These are phyloP conservation scores for Cerastoderma edule DNA, from an alignment of 2,888 invertebrate species.

Conservation along the genomic window DNA sequence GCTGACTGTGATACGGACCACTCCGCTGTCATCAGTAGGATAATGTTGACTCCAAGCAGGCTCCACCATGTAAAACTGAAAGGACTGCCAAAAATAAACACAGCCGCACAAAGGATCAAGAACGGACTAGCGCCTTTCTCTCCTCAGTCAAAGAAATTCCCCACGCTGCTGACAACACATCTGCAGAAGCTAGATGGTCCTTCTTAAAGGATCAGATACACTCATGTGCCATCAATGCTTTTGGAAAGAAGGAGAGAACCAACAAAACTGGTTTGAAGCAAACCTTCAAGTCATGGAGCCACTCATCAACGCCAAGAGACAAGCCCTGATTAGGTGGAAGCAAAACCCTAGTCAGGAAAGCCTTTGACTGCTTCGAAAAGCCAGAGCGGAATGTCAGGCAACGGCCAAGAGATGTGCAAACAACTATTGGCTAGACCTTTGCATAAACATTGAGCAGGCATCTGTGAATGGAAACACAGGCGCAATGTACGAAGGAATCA, in stretches of 20 bases:
- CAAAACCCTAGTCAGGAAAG: no score
- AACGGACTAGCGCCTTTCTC: neutral
- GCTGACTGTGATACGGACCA: conserved; percentile 18
- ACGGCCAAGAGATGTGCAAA: no score
- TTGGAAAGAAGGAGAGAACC: conserved; percentile 7
- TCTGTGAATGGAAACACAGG: no score
- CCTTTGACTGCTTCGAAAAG: no score
- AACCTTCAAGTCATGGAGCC: neutral
- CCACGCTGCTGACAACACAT: neutral
- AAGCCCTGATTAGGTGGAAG: no score
- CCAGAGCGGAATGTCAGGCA: no score
- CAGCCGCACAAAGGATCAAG: neutral
- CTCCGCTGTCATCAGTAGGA: conserved; percentile 4
- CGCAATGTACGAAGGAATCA: no score
- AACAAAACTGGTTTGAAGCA: conserved; percentile 13
- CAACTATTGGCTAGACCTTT: no score
- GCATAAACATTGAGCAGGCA: no score
- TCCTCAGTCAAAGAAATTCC: no score
- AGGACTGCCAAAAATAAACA: neutral
- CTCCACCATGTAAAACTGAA: neutral
- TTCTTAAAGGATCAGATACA: neutral
- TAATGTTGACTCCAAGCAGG: neutral
- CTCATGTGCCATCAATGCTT: conserved; percentile 4
- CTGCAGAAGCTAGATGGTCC: neutral
- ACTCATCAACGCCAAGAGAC: conserved; percentile 8